These are phyloP conservation scores for Siniperca knerii DNA, from an alignment of 2,113 vertebrate genomes.

Conservation along the genomic window DNA sequence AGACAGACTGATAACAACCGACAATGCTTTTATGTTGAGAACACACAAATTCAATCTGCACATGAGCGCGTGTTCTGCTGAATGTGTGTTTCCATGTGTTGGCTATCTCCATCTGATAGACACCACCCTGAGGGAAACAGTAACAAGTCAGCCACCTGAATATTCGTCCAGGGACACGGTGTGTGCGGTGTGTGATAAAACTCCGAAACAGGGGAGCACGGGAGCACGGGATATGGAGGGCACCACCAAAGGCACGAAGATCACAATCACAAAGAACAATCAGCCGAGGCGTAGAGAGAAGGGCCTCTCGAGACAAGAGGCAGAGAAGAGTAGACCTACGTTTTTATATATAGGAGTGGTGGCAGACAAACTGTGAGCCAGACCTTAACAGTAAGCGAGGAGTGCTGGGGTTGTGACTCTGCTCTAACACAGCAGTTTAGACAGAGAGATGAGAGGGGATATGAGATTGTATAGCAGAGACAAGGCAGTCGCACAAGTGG, in stretches of 20 bases:
- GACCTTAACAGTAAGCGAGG: slow-evolving; percentile 21
- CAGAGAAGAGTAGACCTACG: slow-evolving; percentile 36
- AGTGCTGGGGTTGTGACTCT: slow-evolving; percentile 28
- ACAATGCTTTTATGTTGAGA: slow-evolving; percentile 23
- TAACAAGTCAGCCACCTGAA: slow-evolving; percentile 62
- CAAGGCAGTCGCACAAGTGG: slow-evolving; percentile 40
- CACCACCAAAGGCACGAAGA: slow-evolving; percentile 56
- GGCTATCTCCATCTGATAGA: slow-evolving; percentile 55
- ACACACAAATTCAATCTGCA: slow-evolving; percentile 26
- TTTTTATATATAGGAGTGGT: slow-evolving; percentile 48
- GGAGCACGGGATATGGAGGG: slow-evolving; percentile 18
- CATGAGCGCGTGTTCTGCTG: not conserved
- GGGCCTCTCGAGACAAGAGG: slow-evolving; percentile 71
- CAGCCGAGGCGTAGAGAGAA: slow-evolving; percentile 46
- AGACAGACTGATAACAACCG: slow-evolving; percentile 23
- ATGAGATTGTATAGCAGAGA: slow-evolving; percentile 19
- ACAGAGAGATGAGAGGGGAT: slow-evolving; percentile 40
- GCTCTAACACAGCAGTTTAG: slow-evolving; percentile 43
- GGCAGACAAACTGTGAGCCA: slow-evolving; percentile 37
- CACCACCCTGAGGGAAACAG: slow-evolving; percentile 38
- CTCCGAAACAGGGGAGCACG: slow-evolving; percentile 12
- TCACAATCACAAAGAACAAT: slow-evolving; percentile 70
- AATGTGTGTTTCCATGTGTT: slow-evolving; percentile 6
- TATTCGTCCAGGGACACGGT: slow-evolving; percentile 51
- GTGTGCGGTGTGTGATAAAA: slow-evolving; percentile 58